A percentile compares a stretch with the other conserved stretches of the same genome.
phyloP scores from a whole-genome alignment of 53 echinoderm and acorn worm species.

The Temnopleurus reevesii region DNA sequence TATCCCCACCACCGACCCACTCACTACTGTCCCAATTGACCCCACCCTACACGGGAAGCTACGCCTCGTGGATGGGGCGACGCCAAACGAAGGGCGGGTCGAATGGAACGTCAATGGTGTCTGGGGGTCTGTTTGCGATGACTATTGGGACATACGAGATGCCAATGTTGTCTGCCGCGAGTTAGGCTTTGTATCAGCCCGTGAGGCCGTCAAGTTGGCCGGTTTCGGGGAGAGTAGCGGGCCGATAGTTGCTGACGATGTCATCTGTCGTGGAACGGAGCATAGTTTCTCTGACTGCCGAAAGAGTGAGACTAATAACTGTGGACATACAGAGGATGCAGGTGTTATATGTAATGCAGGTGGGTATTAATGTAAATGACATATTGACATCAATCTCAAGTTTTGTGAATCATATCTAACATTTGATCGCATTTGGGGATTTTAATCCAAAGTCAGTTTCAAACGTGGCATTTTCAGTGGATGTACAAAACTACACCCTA shows the following conservation, averaged over 20 bases:
- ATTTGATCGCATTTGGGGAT: no score
- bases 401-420: no score
- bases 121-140: slow-evolving; percentile 70
- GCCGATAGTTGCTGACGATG: slow-evolving; percentile 50
- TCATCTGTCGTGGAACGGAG: slow-evolving; percentile 63
- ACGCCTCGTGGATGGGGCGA: slow-evolving; percentile 60
- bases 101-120: slow-evolving; percentile 55
- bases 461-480: no score
- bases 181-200: slow-evolving; percentile 55
- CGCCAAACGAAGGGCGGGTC: slow-evolving; percentile 65
- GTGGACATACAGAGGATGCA: slow-evolving; percentile 65
- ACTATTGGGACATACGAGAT: slow-evolving; percentile 61
- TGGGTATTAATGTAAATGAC: neutral
- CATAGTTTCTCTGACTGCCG: slow-evolving; percentile 35
- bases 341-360: slow-evolving; percentile 55
- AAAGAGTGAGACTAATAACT: slow-evolving; percentile 14
- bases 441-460: no score
- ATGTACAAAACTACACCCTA: no score
- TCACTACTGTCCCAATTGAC: neutral
- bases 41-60: neutral
- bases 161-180: slow-evolving; percentile 59
- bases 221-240: slow-evolving; percentile 67
- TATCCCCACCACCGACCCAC: neutral
- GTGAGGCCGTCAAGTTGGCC: slow-evolving; percentile 6
- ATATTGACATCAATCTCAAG: no score